These are phyloP conservation scores for Agrilus planipennis DNA, from an alignment of 1,140 invertebrate genomes.

Conservation along the genomic window DNA sequence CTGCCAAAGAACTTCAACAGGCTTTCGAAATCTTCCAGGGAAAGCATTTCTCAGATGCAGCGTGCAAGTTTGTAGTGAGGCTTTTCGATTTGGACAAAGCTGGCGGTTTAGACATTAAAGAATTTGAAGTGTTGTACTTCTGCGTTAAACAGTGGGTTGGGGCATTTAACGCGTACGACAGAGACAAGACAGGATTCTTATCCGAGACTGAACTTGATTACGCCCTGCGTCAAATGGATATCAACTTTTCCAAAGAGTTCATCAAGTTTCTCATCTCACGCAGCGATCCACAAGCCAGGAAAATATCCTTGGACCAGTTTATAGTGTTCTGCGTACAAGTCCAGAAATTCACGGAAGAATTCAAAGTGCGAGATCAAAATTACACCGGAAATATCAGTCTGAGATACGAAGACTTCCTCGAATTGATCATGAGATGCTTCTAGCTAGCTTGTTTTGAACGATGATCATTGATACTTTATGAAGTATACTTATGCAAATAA, in stretches of 20 bases:
- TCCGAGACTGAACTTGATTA: conserved; percentile 22
- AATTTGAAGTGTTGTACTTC: conserved; percentile 27
- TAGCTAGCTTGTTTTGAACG: conserved; percentile 1
- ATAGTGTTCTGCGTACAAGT: conserved; percentile 29
- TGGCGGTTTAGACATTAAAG: conserved; percentile 27
- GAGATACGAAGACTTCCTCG: conserved; percentile 29
- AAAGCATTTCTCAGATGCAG: conserved; percentile 24
- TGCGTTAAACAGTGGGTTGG: conserved; percentile 27
- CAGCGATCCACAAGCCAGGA: conserved; percentile 21
- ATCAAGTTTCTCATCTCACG: conserved; percentile 24
- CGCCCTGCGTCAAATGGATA: conserved; percentile 25
- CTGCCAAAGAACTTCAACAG: conserved; percentile 24
- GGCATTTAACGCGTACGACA: conserved; percentile 26
- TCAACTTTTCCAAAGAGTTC: conserved; percentile 26
- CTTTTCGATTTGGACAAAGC: conserved; percentile 29
- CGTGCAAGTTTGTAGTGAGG: conserved; percentile 29
- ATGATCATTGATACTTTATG: not conserved
- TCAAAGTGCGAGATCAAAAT: conserved; percentile 25
- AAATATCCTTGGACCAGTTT: conserved; percentile 28
- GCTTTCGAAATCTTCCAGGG: conserved; percentile 27
- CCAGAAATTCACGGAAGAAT: conserved; percentile 28
- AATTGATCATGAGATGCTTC: conserved; percentile 20
- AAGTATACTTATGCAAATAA: not conserved
- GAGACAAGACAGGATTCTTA: conserved; percentile 20
- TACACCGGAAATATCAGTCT: conserved; percentile 24